Evolutionary conservation across 2,888 invertebrate species (phyloP).

Genomic region (Nomada lathburiana): DNA sequence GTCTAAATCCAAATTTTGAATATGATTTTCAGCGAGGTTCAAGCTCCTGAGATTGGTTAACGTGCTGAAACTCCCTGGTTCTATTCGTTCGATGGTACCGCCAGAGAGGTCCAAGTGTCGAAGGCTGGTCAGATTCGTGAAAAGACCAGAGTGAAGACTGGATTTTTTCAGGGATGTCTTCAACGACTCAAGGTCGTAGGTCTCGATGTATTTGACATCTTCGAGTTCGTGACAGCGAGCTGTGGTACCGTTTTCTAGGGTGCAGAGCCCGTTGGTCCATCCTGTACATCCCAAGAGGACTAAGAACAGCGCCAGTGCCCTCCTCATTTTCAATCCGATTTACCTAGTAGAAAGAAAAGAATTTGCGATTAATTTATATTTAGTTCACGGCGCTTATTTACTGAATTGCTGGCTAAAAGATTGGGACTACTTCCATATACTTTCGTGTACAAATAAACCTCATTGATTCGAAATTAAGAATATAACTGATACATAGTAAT

Average conservation of each 20-base stretch:
- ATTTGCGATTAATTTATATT: neutral
- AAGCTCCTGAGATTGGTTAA: slow-evolving; percentile 87
- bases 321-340: slow-evolving; percentile 76
- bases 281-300: slow-evolving; percentile 68
- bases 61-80: slow-evolving; percentile 86
- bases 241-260: slow-evolving; percentile 68
- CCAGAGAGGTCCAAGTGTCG: slow-evolving; percentile 88
- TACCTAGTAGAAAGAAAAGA: slow-evolving; percentile 54
- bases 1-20: slow-evolving; percentile 85
- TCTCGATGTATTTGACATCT: slow-evolving; percentile 76
- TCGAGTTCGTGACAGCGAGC: slow-evolving; percentile 77
- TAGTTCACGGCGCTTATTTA: neutral
- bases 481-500: no score
- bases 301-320: slow-evolving; percentile 67
- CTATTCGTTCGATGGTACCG: slow-evolving; percentile 86
- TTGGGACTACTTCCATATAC: neutral
- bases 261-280: slow-evolving; percentile 72
- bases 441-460: neutral
- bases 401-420: no score
- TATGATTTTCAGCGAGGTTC: slow-evolving; percentile 87
- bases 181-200: slow-evolving; percentile 73
- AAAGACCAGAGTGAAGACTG: slow-evolving; percentile 64
- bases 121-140: slow-evolving; percentile 87
- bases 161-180: slow-evolving; percentile 62
- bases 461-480: no score